Base-by-base conservation (phyloP, 2,113 vertebrate genomes). In the Herpailurus yagouaroundi region DNA sequence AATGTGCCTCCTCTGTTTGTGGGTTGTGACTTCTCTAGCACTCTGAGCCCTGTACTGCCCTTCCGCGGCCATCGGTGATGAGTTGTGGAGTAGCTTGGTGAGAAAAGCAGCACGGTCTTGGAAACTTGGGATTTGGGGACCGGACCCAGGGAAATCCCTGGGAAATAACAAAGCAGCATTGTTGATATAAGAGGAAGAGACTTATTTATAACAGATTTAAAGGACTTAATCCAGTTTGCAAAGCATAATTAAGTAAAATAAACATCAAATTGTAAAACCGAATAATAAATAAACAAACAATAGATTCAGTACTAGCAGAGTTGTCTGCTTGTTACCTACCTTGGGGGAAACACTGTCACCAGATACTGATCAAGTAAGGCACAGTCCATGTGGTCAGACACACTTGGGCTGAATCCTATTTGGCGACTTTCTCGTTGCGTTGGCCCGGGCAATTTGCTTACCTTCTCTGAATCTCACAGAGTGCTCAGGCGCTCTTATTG, bases 231-330 rank as follows among this genome's bases (percentile, higher is more conserved):
- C 91, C 94, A 95, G 93, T 92, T 95, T 94, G 64, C 55, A 94
- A 97, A 93, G 93, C 71, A 69, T 79, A 94, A 97, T 98, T 97
- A 96, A 96, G 90, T 94, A 97, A 97, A 98, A 97, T 96, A 97
- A 97, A 97, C 77, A 97, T n/a, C 52, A 76, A 98, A 74, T 69
- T 97, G 71, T 90, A 86, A 88, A 97, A 92, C 3, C 21, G 92
- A 96, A 79, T 89, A 91, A 85, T 84, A 97, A 97, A 84, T 80
- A 88, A 92, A 80, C n/a, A 94, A 82, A 84, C 84, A 91, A 21
- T 81, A 79, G 89, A 91, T 68, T 96, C 52, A 63, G 48, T 77
- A 45, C n/a, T 80, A 55, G 31, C 29, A 33, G 55, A 57, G 74
- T 52, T 41, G 81, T 29, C 57, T 60, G n/a, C 33, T 63, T 81